Evolutionary conservation across 2,888 invertebrate species (phyloP).

Genomic region (Cheilosia vernalis): DNA sequence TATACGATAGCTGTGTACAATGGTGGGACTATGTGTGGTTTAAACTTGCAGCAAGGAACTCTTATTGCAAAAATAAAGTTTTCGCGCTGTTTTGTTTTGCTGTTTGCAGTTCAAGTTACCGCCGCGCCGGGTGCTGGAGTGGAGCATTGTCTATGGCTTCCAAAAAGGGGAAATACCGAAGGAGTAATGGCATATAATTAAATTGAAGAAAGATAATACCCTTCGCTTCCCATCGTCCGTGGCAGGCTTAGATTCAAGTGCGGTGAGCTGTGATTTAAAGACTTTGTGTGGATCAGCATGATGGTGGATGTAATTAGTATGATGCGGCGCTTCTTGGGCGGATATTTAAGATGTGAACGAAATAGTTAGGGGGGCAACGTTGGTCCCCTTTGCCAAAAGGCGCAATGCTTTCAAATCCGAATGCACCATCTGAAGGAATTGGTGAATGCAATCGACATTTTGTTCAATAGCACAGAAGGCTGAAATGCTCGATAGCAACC

Average conservation of each 20-base stretch:
- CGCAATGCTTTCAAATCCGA: too few species aligned
- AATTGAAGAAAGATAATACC: slow-evolving; percentile 67
- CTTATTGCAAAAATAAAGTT: slow-evolving; percentile 43
- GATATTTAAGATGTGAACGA: too few species aligned
- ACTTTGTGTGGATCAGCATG: neutral
- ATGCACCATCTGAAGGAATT: too few species aligned
- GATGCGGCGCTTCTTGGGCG: too few species aligned
- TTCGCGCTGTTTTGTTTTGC: slow-evolving; percentile 16
- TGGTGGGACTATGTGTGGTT: slow-evolving; percentile 21
- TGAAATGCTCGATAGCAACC: too few species aligned
- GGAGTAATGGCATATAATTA: slow-evolving; percentile 71
- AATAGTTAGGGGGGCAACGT: too few species aligned
- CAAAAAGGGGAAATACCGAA: slow-evolving; percentile 11
- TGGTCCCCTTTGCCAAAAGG: too few species aligned
- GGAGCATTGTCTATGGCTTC: slow-evolving; percentile 59
- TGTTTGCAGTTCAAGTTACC: slow-evolving; percentile 39
- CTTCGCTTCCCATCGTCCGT: slow-evolving; percentile 21
- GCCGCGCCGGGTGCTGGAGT: neutral
- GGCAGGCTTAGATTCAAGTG: neutral
- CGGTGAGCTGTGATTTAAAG: slow-evolving; percentile 13
- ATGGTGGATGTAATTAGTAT: too few species aligned
- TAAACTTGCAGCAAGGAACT: slow-evolving; percentile 28
- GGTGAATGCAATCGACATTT: too few species aligned
- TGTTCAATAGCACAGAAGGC: too few species aligned
- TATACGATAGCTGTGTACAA: neutral